Base-by-base conservation (phyloP, 2,888 invertebrate genomes). In the Lepidocyrtoides sp. region DNA sequence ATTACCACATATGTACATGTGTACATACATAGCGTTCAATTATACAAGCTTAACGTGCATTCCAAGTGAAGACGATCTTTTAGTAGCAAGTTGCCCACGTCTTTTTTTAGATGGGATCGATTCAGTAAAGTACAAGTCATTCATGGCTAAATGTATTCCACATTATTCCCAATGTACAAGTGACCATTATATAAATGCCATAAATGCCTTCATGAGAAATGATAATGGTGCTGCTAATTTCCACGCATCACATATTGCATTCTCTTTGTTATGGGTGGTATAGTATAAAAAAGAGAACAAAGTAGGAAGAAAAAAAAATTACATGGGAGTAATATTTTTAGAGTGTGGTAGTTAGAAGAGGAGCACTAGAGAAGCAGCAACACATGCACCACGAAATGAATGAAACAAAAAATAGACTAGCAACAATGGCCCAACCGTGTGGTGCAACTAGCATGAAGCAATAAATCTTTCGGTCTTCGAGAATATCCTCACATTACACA, bases 401-500 rank as follows among this genome's bases (percentile, higher is more conserved):
- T 54, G 54, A 51, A 75, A 26, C 75, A 75, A 36, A 77, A 51
- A 77, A 77, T 0, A 12, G n/a, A 54, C 54, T n/a, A 29, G 54
- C 77, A 54, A 77, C 51, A 51, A 77, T 51, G 48, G 48, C n/a
- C 20, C 3, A 2, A 4, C 17, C 5, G 32, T 51, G 14, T 69
- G 66, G 72, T 54, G 84, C 41, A 54, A 48, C 72, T 51, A 85
- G 36, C 84, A 85, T 85, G 72, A 85, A 85, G 84, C 72, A 85
- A 85, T 85, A 85, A 85, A 85, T 85, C 84, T 85, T 85, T 77
- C 23, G 57, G 54, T 85, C 72, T 85, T 72, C 41, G 54, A 72
- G 72, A 72, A 85, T 72, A 85, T 57, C 72, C 72, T 36, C 29
- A 63, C 48, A 63, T 85, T 69, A 85, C 54, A 72, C 32, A 51